Base-by-base conservation (phyloP, 2,888 invertebrate species). In the Mimachlamys varia region DNA sequence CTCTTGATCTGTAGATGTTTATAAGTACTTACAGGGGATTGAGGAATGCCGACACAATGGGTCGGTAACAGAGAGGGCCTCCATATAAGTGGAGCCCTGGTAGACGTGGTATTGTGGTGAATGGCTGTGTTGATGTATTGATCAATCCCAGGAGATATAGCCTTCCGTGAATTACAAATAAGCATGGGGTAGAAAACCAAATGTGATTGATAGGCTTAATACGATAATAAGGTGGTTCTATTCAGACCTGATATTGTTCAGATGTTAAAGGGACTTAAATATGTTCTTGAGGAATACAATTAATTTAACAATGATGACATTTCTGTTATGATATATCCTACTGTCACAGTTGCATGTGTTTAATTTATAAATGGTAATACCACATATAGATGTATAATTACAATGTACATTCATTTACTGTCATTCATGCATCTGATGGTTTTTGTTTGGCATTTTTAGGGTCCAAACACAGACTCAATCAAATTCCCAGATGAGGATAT, bases 1-100 rank as follows among this genome's bases (percentile, higher is more conserved):
- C 27, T 76, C 76, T 76, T 76, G 76, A 76, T 76, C 76, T 76
- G 33, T 62, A 62, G 62, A 62, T 62, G 62, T 62, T 62, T 62
- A 62, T n/a, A 62, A 76, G 76, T 76, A 76, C 76, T 76, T 76
- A 76, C 27, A 76, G 19, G 76, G n/a, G 76, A 76, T 76, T 33
- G 76, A 10, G 33, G 76, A 76, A 76, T 76, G 76, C 76, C 76
- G 17, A 33, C 76, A 76, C 76, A 76, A 76, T 33, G 33, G 76
- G 33, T 33, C 33, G 33, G 76, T 76, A 76, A 76, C 76, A 76
- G 76, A 76, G 76, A 76, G 76, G 76, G 1, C 76, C 33, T 13
- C 27, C n/a, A n/a, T n/a, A 33, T 76, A 76, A 76, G 76, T 76
- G 76, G 76, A 76, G 76, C 76, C 76, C 33, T 33, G 76, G 76